Evolutionary conservation across 2,888 invertebrate species (phyloP).

Genomic region (Tenthredo notha): DNA sequence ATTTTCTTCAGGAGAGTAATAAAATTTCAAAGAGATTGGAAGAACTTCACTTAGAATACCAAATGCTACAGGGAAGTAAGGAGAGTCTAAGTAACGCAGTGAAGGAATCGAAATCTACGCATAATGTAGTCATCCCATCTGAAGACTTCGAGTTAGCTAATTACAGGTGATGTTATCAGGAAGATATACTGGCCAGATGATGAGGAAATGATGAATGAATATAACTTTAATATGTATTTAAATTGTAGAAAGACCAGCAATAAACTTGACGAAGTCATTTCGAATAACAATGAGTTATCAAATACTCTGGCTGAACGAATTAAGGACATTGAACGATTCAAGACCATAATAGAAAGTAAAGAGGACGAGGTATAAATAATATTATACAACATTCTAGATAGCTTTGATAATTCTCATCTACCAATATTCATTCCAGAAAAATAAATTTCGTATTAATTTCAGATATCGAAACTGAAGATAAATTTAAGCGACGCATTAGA

Average conservation of each 20-base stretch:
- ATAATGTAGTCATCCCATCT: too few species aligned
- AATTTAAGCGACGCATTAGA: background rate
- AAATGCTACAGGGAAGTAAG: background rate
- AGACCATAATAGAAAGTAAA: constrained; percentile 53
- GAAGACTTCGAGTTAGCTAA: background rate
- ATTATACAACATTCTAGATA: background rate
- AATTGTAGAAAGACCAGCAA: background rate
- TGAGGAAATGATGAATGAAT: background rate
- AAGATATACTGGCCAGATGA: background rate
- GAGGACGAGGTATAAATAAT: background rate
- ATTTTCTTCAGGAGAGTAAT: background rate
- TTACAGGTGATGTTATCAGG: background rate
- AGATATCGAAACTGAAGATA: background rate
- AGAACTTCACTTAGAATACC: background rate
- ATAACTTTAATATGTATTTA: background rate
- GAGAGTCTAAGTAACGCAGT: too few species aligned
- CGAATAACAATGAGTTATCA: constrained; percentile 30
- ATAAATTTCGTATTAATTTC: background rate
- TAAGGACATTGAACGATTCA: constrained; percentile 39
- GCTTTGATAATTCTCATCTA: background rate
- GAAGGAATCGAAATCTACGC: too few species aligned
- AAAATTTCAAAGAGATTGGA: background rate
- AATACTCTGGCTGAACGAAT: constrained; percentile 47
- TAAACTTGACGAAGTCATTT: background rate
- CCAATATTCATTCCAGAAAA: background rate